Evolutionary conservation across 2,888 invertebrate genomes (phyloP).

Genomic region (Diogma glabrata): DNA sequence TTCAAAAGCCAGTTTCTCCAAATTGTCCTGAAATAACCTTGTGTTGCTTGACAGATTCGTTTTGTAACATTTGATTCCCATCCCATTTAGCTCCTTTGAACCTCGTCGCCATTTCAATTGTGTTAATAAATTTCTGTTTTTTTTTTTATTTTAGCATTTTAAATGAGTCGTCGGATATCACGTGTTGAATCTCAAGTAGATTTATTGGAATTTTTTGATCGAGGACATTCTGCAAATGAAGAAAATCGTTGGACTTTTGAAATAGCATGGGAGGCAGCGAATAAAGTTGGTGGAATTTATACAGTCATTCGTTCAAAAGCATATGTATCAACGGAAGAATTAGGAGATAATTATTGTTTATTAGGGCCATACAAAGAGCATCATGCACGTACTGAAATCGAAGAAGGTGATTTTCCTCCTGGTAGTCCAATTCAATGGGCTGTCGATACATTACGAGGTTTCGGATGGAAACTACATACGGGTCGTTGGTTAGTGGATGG

Average conservation of each 20-base stretch:
- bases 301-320: conserved; percentile 98
- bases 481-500: conserved; percentile 99
- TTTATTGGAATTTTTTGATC: conserved; percentile 67
- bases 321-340: conserved; percentile 89
- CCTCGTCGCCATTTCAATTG: not conserved
- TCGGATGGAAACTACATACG: conserved; percentile 81
- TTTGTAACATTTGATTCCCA: not conserved
- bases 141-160: not conserved
- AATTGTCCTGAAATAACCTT: not conserved
- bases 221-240: conserved; percentile 69
- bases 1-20: no score
- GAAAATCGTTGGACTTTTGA: conserved; percentile 97
- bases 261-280: conserved; percentile 97
- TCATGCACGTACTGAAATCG: conserved; percentile 89
- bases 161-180: conserved; percentile 66
- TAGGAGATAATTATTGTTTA: conserved; percentile 95
- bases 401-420: conserved; percentile 75
- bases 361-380: conserved; percentile 80
- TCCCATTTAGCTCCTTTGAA: not conserved
- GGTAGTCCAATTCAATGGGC: conserved; percentile 63
- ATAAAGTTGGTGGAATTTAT: conserved; percentile 99
- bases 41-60: not conserved
- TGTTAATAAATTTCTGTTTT: not conserved
- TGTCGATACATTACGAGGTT: conserved; percentile 63
- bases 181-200: conserved; percentile 72